A percentile compares a stretch with the other conserved stretches of the same genome.
Conservation (phyloP, 2,888 invertebrate genomes). For the Dolichomitus sp. region DNA sequence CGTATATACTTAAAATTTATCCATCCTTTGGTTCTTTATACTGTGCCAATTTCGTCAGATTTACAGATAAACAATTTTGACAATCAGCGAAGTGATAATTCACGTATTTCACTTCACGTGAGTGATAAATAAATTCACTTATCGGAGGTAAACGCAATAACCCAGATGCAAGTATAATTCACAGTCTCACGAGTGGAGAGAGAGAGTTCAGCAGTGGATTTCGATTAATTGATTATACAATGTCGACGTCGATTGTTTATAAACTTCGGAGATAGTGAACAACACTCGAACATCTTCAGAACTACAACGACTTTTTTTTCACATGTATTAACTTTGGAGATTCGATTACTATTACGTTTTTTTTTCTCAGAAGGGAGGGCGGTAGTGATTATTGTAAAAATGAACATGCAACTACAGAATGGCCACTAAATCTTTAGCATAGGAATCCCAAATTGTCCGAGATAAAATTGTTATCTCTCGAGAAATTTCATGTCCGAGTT, state of each 20-base stretch:
- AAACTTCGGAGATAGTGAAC: constrained; percentile 42
- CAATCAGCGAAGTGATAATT: constrained; percentile 11
- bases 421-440: too few relatives aligned
- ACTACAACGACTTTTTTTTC: constrained; percentile 41
- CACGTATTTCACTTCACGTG: not conserved
- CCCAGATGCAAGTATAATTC: not conserved
- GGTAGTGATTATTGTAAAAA: constrained; percentile 63
- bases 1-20: constrained; percentile 27
- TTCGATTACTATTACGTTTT: constrained; percentile 43
- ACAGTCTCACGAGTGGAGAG: constrained; percentile 14
- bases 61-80: constrained; percentile 17
- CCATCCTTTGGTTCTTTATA: constrained; percentile 58
- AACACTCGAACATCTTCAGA: constrained; percentile 40
- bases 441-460: too few relatives aligned
- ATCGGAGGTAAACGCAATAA: constrained; percentile 8
- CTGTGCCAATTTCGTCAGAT: constrained; percentile 28
- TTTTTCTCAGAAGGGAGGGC: constrained; percentile 16
- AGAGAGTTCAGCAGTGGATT: constrained; percentile 38
- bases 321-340: constrained; percentile 44
- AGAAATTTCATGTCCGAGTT: too few relatives aligned
- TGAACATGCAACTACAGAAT: constrained; percentile 51
- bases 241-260: constrained; percentile 44
- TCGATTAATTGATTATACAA: constrained; percentile 35
- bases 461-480: too few relatives aligned
- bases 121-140: constrained; percentile 8